phyloP scores from a whole-genome alignment of 2,888 invertebrate genomes.

The Agonopterix subpropinquella region DNA sequence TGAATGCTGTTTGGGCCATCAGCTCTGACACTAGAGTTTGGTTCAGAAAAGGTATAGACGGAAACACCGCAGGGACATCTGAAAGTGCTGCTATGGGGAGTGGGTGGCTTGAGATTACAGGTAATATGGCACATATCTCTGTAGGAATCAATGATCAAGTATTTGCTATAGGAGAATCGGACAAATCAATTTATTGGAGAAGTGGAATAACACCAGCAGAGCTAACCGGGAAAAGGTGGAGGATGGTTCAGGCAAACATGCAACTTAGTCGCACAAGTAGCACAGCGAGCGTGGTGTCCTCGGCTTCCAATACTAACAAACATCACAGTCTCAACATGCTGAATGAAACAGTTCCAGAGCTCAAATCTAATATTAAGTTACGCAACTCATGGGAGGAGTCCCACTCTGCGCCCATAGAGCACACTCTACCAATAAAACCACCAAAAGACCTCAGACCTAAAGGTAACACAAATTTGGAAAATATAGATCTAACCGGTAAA shows the following conservation, averaged over 20 bases:
- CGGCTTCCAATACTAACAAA: constrained; percentile 77
- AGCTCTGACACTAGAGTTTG: constrained; percentile 90
- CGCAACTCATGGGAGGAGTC: constrained; percentile 82
- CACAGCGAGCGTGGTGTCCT: constrained; percentile 82
- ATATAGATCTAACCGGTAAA: constrained; percentile 77
- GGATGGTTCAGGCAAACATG: constrained; percentile 84
- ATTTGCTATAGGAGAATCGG: constrained; percentile 89
- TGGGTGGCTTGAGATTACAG: constrained; percentile 94
- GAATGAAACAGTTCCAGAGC: constrained; percentile 52
- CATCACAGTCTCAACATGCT: constrained; percentile 80
- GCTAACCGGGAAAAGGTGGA: constrained; percentile 92
- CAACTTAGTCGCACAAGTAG: constrained; percentile 90
- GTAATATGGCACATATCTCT: constrained; percentile 88
- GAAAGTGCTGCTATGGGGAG: constrained; percentile 87
- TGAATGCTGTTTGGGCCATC: constrained; percentile 86
- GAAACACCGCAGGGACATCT: constrained; percentile 81
- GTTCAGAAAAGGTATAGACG: constrained; percentile 87
- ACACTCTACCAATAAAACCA: constrained; percentile 77
- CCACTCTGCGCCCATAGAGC: constrained; percentile 83
- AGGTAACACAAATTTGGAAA: constrained; percentile 49
- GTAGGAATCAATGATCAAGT: constrained; percentile 92
- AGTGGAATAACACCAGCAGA: constrained; percentile 84
- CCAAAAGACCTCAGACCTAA: constrained; percentile 46
- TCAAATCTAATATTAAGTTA: constrained; percentile 70
- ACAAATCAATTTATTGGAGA: constrained; percentile 87